A percentile compares a stretch with the other conserved stretches of the same genome.
Conservation (phyloP, 2,113 vertebrate genomes). For the Strix uralensis region DNA sequence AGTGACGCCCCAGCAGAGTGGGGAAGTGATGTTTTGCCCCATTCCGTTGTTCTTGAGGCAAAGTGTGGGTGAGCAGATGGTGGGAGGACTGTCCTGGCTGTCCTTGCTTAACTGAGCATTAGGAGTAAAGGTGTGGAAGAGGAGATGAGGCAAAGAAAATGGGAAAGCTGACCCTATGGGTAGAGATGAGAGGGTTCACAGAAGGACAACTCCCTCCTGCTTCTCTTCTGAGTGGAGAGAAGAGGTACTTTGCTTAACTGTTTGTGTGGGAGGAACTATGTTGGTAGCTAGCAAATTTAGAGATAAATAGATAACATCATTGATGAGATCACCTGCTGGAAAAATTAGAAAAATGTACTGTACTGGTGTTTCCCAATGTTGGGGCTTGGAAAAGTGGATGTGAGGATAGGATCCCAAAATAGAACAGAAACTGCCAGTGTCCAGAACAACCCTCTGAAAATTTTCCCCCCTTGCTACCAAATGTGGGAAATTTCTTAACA, state of each 20-base stretch:
- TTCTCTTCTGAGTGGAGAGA: not conserved
- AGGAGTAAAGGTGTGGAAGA: not conserved
- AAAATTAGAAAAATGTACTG: not conserved
- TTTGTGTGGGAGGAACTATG: constrained; percentile 27
- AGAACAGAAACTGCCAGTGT: not conserved
- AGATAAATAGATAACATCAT: not conserved
- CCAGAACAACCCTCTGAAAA: not conserved
- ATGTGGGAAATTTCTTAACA: not conserved
- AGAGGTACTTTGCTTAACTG: not conserved
- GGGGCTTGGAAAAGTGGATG: not conserved
- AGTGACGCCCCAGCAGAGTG: rapidly evolving
- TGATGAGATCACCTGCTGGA: constrained; percentile 3
- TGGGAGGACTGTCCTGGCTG: not conserved
- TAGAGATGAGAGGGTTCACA: not conserved
- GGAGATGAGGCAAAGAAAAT: not conserved
- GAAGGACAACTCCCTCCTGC: not conserved
- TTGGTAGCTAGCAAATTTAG: not conserved
- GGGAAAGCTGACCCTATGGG: not conserved
- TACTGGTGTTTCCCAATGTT: not conserved
- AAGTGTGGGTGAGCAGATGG: not conserved
- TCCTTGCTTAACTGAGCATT: not conserved
- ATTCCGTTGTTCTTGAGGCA: not conserved
- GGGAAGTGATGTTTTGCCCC: not conserved
- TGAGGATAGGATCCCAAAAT: not conserved
- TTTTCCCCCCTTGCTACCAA: not conserved